These are phyloP conservation scores for Drosophila sucinea DNA, from an alignment of 1,140 invertebrate genomes.

Conservation along the genomic window DNA sequence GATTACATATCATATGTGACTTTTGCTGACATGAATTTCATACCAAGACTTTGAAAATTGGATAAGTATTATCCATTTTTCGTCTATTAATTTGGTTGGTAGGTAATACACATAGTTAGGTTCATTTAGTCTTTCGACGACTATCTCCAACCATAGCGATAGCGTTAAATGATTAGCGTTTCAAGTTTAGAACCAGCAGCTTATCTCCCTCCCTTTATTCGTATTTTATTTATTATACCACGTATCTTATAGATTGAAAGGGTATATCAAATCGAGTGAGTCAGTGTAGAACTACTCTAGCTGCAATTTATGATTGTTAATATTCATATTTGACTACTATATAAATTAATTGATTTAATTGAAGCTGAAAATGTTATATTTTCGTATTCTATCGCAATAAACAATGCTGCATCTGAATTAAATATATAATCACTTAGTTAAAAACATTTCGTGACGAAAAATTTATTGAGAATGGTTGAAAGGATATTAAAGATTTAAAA, in stretches of 20 bases:
- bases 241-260: neutral
- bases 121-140: neutral
- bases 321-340: too few relatives aligned
- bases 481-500: too few relatives aligned
- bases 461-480: too few relatives aligned
- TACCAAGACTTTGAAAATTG: neutral
- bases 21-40: neutral
- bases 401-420: too few relatives aligned
- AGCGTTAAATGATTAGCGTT: slow-evolving; percentile 37
- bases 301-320: too few relatives aligned
- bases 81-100: neutral
- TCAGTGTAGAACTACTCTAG: too few relatives aligned
- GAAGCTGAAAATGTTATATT: too few relatives aligned
- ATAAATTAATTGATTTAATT: too few relatives aligned
- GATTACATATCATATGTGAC: neutral
- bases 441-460: too few relatives aligned
- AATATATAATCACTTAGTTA: too few relatives aligned
- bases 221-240: slow-evolving; percentile 6
- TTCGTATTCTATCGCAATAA: too few relatives aligned
- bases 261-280: slow-evolving; percentile 5
- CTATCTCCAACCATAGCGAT: slow-evolving; percentile 5
- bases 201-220: slow-evolving; percentile 8
- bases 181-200: slow-evolving; percentile 37
- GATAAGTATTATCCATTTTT: neutral
- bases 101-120: neutral